Evolutionary conservation across 2,797 vertebrate genomes (phyloP), one percentile per base, ranked within the genome.

Genomic region (Allobates femoralis): DNA sequence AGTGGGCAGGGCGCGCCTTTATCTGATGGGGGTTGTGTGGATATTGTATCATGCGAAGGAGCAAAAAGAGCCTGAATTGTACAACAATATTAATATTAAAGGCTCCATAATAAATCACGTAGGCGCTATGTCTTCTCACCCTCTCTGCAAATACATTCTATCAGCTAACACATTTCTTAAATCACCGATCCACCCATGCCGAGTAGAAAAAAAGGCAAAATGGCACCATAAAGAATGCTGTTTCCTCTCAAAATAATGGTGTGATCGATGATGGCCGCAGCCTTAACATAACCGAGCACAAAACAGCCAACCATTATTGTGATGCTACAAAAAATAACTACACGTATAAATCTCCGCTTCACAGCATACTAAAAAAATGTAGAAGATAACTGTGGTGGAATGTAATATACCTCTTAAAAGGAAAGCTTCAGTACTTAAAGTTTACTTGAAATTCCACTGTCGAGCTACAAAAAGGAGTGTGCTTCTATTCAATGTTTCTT

Each of bases 401-500:
- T 41, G 51, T 79, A 80, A 87, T 81, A 69, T 41, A 58, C 66
- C 53, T 83, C 74, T 81, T 81, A 85, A 87, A 88, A 67, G 78
- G 58, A 34, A 73, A 76, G 77, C 56, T 56, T 58, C 71, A 67
- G 56, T 81, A 69, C 56, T 85, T 81, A 85, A 88, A 81, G 81
- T 88, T 88, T 88, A 81, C 84, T 85, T 85, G 81, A 76, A 64
- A 81, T 81, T 74, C 53, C 73, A 75, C 86, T 46, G 14, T 37
- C 50, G 30, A 28, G 32, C 81, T 50, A 50, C 81, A 75, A 74
- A 78, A 74, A 76, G 82, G 69, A 67, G 60, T 34, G 69, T 32
- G 66, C 85, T 81, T 81, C 69, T 50, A 50, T 69, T 75, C 67
- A 34, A 56, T 58, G 64, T 79, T 15, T 64, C 56, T 84, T 87